Percentiles rank a stretch among this genome's conserved stretches.
These are phyloP conservation scores for Drosophila kokeensis DNA, from an alignment of 2,888 invertebrate genomes.

Conservation along the genomic window DNA sequence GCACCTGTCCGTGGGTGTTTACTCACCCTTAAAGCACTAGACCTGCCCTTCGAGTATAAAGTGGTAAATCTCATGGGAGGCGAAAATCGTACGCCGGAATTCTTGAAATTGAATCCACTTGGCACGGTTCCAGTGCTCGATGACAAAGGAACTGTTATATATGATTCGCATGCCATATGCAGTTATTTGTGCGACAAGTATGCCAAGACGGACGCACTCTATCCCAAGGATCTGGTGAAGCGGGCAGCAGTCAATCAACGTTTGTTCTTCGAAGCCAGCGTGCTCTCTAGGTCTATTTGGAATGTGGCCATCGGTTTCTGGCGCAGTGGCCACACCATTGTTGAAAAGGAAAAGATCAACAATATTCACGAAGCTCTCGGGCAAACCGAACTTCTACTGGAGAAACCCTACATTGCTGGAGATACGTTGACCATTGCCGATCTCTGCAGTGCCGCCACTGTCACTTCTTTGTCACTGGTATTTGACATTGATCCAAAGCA, in stretches of 20 bases:
- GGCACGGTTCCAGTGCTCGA: conserved; percentile 81
- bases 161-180: conserved; percentile 52
- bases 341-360: conserved; percentile 54
- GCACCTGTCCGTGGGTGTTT: conserved; percentile 88
- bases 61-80: conserved; percentile 16
- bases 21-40: conserved; percentile 87
- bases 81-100: conserved; percentile 65
- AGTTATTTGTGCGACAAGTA: conserved; percentile 50
- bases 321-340: conserved; percentile 28
- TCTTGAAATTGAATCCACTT: conserved; percentile 86
- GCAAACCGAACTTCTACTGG: conserved; percentile 58
- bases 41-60: conserved; percentile 84
- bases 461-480: conserved; percentile 48
- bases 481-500: conserved; percentile 55
- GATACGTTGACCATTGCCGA: conserved; percentile 73
- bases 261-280: conserved; percentile 54
- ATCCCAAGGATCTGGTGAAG: conserved; percentile 47
- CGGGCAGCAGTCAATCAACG: conserved; percentile 67
- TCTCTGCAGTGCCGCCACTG: conserved; percentile 57
- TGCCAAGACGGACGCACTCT: conserved; percentile 37
- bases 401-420: conserved; percentile 59
- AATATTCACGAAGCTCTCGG: conserved; percentile 45
- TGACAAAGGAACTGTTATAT: conserved; percentile 37
- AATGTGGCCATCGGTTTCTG: conserved; percentile 32
- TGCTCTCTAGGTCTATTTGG: conserved; percentile 47